Evolutionary conservation across 2,113 vertebrate species (phyloP).

Genomic region (Plecturocebus donacophilus): DNA sequence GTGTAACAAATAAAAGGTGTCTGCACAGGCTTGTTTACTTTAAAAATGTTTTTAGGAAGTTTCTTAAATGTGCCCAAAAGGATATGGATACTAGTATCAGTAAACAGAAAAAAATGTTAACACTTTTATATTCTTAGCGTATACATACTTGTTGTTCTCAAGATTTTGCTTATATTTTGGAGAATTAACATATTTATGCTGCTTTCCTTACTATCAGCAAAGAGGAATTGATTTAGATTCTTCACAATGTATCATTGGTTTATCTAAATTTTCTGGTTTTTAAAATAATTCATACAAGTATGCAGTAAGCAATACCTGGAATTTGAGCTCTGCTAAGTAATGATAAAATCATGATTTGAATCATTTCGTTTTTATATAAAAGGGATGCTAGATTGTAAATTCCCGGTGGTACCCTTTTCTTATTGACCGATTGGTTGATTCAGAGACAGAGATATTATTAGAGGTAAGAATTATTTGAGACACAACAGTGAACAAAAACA

Average conservation of each 20-base stretch:
- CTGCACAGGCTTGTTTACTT: not conserved
- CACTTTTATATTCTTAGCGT: not conserved
- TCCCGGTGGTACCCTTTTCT: not conserved
- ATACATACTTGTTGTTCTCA: not conserved
- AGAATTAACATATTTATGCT: not conserved
- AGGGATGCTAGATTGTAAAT: not conserved
- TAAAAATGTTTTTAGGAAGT: not conserved
- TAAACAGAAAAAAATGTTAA: not conserved
- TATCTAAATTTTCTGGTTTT: conserved; percentile 3
- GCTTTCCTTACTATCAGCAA: not conserved
- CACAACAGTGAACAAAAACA: not conserved
- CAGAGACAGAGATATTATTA: not conserved
- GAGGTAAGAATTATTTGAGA: not conserved
- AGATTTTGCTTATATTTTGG: not conserved
- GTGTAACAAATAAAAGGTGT: not conserved
- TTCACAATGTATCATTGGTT: not conserved
- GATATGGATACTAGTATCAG: not conserved
- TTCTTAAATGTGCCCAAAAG: not conserved
- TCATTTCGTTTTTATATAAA: not conserved
- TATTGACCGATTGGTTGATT: not conserved
- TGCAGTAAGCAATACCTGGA: not conserved
- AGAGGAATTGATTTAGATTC: not conserved
- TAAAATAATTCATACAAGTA: not conserved
- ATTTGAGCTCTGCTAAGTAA: not conserved
- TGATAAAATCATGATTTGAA: not conserved